phyloP scores from a whole-genome alignment of 1,140 invertebrate species.

The Nomia melanderi region DNA sequence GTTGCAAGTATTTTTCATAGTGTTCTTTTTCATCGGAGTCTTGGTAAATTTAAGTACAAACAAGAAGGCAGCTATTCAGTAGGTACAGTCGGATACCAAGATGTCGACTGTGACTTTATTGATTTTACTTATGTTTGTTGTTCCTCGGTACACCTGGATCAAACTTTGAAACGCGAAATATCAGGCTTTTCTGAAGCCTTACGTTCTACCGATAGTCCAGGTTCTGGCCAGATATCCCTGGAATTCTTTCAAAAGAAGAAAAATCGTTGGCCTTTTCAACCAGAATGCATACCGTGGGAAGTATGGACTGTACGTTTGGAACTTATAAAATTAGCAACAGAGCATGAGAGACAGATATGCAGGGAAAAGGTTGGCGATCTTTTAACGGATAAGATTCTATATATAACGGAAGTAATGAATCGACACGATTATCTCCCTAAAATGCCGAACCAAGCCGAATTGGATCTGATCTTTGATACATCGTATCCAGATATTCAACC shows the following conservation, averaged over 20 bases:
- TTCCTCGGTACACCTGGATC: constrained; percentile 89
- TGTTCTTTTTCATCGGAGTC: constrained; percentile 95
- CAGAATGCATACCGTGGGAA: constrained; percentile 97
- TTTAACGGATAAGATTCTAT: constrained; percentile 94
- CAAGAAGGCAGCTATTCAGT: constrained; percentile 96
- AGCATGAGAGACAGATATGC: constrained; percentile 93
- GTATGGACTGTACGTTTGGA: constrained; percentile 97
- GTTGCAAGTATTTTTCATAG: constrained; percentile 97
- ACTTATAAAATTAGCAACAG: constrained; percentile 91
- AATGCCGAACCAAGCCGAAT: constrained; percentile 94
- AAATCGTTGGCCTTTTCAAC: constrained; percentile 92
- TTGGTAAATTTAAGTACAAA: constrained; percentile 97
- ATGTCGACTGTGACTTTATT: constrained; percentile 98
- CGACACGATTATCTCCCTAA: constrained; percentile 97
- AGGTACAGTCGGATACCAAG: constrained; percentile 95
- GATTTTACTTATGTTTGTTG: constrained; percentile 98
- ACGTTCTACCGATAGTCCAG: constrained; percentile 86
- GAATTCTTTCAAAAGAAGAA: constrained; percentile 97
- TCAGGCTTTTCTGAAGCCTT: constrained; percentile 92
- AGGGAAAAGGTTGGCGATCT: constrained; percentile 95
- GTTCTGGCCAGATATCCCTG: constrained; percentile 93
- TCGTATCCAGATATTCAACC: constrained; percentile 95
- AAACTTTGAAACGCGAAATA: constrained; percentile 90
- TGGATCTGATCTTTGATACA: constrained; percentile 97
- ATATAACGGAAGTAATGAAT: constrained; percentile 97